Base-by-base conservation (phyloP, 2,113 vertebrate genomes). In the Xiphophorus hellerii region DNA sequence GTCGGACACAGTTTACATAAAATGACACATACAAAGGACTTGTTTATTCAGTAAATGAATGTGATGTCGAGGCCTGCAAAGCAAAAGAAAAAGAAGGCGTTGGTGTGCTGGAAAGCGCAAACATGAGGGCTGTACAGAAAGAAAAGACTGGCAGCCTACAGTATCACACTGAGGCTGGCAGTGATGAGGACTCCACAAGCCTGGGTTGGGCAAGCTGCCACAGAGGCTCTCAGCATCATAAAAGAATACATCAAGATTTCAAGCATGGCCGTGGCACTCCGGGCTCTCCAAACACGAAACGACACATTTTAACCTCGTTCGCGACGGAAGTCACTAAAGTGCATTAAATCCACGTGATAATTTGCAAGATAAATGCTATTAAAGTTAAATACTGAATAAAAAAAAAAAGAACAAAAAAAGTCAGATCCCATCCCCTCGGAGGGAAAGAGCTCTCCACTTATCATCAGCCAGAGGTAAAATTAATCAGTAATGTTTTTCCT, bases 151-250 rank as follows among this genome's bases (percentile, higher is more conserved):
- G 74, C 62, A 81, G 74, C 69, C 33, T 62, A 12, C 76, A 81
- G 83, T 64, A 80, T 81, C 84, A 83, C 67, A 29, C 68, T 28
- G 65, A 60, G 69, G 64, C 84, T 67, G 28, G 33, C 77, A 60
- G 35, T 71, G 80, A 84, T 77, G 81, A 79, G 77, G 62, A 74
- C 77, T 74, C 77, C 68, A 73, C 73, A 71, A 68, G 81, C 71
- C 20, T 9, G 76, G 48, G 61, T n/a, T 67, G 87, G 90, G 89
- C 88, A 77, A 64, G 71, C 81, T 87, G 90, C 90, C 88, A 91
- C 81, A 64, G 77, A 89, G 89, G 88, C 90, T 89, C 88, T 91
- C 89, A 87, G 82, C 81, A 84, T 89, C 87, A 87, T 79, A 74
- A 79, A 85, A 9, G 79, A 67, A 88, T 89, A 86, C 89, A 91